Evolutionary conservation across 2,113 vertebrate genomes (phyloP).

Genomic region (Rissa tridactyla): DNA sequence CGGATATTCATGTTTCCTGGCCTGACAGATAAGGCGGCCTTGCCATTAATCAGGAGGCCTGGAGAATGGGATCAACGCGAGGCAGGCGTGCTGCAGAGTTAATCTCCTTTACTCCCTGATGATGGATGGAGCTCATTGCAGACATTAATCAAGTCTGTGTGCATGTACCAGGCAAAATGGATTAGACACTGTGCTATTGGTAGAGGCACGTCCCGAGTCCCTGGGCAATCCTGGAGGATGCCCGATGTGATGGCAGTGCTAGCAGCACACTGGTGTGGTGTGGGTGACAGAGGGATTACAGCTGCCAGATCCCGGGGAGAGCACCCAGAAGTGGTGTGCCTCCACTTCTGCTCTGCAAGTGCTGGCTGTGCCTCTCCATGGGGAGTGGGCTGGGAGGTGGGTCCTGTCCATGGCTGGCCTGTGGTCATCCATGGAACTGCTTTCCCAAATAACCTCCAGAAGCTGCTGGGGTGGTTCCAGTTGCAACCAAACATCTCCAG

Average conservation of each 20-base stretch:
- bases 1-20: background rate
- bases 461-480: background rate
- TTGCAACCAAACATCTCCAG: background rate
- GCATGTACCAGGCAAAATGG: background rate
- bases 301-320: background rate
- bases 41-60: constrained; percentile 14
- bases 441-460: background rate
- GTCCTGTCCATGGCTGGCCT: background rate
- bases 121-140: constrained; percentile 55
- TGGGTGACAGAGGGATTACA: background rate
- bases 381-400: background rate
- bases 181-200: background rate
- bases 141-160: constrained; percentile 56
- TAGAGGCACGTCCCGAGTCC: rapidly evolving
- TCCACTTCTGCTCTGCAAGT: background rate
- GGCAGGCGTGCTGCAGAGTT: constrained; percentile 1
- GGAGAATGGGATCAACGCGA: constrained; percentile 28
- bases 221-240: background rate
- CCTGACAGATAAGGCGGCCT: constrained; percentile 4
- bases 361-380: background rate
- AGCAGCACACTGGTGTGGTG: background rate
- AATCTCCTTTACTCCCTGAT: constrained; percentile 56
- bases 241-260: rapidly evolving
- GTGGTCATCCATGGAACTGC: background rate
- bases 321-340: background rate